A percentile compares a stretch with the other conserved stretches of the same genome.
Conservation (phyloP, 2,113 vertebrate species). For the Crotalus tigris region DNA sequence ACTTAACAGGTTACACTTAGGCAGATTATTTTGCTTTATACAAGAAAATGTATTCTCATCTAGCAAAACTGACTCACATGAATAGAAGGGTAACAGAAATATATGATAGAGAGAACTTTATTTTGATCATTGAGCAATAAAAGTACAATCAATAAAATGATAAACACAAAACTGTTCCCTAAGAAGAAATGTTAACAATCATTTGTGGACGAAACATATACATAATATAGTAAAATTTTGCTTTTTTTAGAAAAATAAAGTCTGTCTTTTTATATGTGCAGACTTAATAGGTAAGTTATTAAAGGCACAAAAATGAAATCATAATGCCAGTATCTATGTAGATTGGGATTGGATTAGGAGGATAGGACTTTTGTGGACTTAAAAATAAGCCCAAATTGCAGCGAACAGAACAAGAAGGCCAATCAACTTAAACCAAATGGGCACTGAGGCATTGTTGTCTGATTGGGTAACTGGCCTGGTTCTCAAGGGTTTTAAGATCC, state of each 20-base stretch:
- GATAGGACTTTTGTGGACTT: neutral
- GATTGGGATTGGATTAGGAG: neutral
- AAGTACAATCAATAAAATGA: neutral
- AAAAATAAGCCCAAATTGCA: neutral
- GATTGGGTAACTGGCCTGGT: constrained; percentile 40
- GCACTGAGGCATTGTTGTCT: rapidly evolving
- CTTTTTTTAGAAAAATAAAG: no score
- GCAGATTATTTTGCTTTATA: no score
- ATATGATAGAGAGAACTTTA: no score
- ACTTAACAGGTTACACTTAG: no score
- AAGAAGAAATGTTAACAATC: neutral
- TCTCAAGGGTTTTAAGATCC: constrained; percentile 72
- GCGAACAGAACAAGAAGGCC: constrained; percentile 13
- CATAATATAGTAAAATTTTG: neutral
- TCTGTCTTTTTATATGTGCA: neutral
- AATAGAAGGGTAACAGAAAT: no score
- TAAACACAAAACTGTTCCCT: neutral
- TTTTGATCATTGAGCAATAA: no score
- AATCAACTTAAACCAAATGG: neutral
- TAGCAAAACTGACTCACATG: no score
- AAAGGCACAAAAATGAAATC: neutral
- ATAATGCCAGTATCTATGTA: neutral
- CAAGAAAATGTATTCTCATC: no score
- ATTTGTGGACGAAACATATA: neutral
- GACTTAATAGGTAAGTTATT: neutral